These are phyloP conservation scores for Lasioglossum baleicum DNA, from an alignment of 1,140 invertebrate genomes.

Conservation along the genomic window DNA sequence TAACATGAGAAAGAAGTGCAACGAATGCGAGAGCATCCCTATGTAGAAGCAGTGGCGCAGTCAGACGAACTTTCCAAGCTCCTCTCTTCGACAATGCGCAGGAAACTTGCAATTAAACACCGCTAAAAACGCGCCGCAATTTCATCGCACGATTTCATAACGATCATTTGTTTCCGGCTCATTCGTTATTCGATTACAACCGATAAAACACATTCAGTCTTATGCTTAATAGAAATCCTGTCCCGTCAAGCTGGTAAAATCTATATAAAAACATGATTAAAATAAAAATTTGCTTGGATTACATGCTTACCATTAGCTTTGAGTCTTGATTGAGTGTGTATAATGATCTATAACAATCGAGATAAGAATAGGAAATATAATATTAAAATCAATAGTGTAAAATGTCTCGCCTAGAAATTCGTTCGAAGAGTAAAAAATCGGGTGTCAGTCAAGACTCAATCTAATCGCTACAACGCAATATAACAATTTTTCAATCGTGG, in stretches of 20 bases:
- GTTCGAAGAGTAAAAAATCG: too few relatives aligned
- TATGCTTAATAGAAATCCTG: conserved; percentile 1
- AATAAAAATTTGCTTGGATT: not conserved
- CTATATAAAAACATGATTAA: not conserved
- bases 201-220: conserved; percentile 20
- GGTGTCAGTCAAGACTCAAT: not conserved
- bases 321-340: not conserved
- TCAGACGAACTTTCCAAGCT: conserved; percentile 6
- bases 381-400: too few relatives aligned
- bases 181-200: not conserved
- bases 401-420: too few relatives aligned
- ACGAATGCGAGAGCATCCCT: conserved; percentile 63
- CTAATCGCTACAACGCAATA: not conserved
- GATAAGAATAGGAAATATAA: not conserved
- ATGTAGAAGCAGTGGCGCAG: conserved; percentile 47
- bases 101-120: not conserved
- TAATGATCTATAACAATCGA: not conserved
- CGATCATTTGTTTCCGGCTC: not conserved
- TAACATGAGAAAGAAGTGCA: conserved; percentile 61
- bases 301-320: not conserved
- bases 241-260: not conserved
- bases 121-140: not conserved
- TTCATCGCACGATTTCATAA: not conserved
- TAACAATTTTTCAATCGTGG: conserved; percentile 8
- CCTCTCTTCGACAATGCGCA: not conserved